Conservation (phyloP, 30 jellyfish, hydroid and myxozoan genomes). For the Aurelia sp. region DNA sequence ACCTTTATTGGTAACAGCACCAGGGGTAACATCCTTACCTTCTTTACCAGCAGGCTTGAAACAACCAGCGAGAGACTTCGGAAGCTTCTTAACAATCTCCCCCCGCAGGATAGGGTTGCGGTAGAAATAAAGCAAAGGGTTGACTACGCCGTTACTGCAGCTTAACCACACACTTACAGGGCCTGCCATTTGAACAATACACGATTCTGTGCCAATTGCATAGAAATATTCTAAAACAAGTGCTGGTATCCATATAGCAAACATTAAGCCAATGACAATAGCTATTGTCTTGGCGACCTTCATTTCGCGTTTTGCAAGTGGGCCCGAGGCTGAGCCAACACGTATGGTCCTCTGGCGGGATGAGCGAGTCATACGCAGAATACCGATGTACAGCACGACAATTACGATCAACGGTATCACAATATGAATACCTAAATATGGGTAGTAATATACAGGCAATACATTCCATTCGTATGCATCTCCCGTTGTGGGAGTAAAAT, state of each 20-base stretch:
- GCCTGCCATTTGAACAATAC: conserved; percentile 78
- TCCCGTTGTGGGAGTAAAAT: conserved; percentile 49
- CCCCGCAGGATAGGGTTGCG: conserved; percentile 65
- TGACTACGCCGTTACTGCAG: conserved; percentile 66
- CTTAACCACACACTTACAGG: conserved; percentile 83
- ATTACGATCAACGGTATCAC: conserved; percentile 53
- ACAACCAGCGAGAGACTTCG: not conserved
- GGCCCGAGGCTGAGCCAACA: conserved; percentile 23
- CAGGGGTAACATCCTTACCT: too few species aligned
- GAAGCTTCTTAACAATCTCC: conserved; percentile 49
- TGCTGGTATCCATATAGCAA: conserved; percentile 74
- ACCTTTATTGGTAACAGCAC: too few species aligned
- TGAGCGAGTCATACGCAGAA: conserved; percentile 36
- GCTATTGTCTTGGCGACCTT: conserved; percentile 65
- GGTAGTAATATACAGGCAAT: conserved; percentile 62
- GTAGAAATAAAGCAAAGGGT: conserved; percentile 67
- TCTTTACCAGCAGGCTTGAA: not conserved
- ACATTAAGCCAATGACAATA: conserved; percentile 63
- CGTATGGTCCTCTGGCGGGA: conserved; percentile 20
- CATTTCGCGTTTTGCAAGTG: conserved; percentile 61
- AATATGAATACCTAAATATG: conserved; percentile 70
- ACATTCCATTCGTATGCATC: conserved; percentile 78
- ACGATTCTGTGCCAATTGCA: conserved; percentile 62
- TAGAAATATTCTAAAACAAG: conserved; percentile 68
- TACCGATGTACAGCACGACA: conserved; percentile 39